Base-by-base conservation (phyloP, 2,113 vertebrate genomes). In the Pygoscelis adeliae region DNA sequence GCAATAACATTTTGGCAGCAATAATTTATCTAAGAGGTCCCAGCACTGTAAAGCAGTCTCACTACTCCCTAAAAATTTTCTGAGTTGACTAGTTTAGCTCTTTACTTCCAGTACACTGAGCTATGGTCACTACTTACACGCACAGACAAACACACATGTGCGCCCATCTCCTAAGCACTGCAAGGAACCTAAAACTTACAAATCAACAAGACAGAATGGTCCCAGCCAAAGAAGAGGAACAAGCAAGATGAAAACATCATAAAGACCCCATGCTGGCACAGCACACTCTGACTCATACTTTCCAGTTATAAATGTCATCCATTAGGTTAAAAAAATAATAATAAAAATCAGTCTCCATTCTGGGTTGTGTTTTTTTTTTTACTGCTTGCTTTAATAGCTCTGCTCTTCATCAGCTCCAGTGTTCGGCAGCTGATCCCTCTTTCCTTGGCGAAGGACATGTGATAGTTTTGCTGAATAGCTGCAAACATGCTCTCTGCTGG, bases 401-500 rank as follows among this genome's bases (percentile, higher is more conserved):
- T 95, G 78, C 83, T 97, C 91, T 88, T 95, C 94, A 87, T 93
- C 84, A 95, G 77, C 89, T 84, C 76, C 66, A 63, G 82, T 72
- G 78, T 80, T 97, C 79, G 0, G 90, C 93, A 96, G 81, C 93
- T 93, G 89, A 96, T 89, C 73, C 49, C 83, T 93, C 81, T 90
- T 94, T 94, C 87, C 86, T 97, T 96, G 47, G 12, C 71, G 83
- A 71, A 70, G 87, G 74, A 74, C 63, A 93, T 93, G 83, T 47
- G 69, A 93, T 76, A 80, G 76, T 96, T 97, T 94, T 95, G 90
- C 77, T 97, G 96, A 97, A 97, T 92, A 90, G 94, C 72, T 96
- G 92, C 72, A 87, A 96, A 92, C 91, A 91, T 55, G 77, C 61
- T 97, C 95, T 97, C 90, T 97, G 96, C 94, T 98, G 80, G 89